Base-by-base conservation (phyloP, 1,140 invertebrate species). In the Drosophila ohnishii region DNA sequence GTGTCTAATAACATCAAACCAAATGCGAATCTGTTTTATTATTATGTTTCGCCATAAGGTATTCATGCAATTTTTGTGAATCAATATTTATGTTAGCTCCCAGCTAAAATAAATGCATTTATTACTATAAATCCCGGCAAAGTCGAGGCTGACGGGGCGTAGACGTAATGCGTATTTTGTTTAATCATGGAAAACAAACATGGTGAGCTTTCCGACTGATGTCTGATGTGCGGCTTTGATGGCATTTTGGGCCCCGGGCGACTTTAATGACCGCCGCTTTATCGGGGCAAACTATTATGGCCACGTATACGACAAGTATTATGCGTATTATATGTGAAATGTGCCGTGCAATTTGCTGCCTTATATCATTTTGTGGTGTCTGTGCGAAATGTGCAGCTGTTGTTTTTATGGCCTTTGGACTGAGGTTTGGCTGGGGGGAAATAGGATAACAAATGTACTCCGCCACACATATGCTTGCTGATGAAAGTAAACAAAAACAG, bases 381-480 rank as follows among this genome's bases (percentile, higher is more conserved):
- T 85, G 82, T 85, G 82, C 50, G 82, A 85, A 86, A 78, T 62
- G 59, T 53, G 60, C 82, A 86, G 75, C 78, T 85, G 81, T 74
- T 85, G 67, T 71, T 65, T 58, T 75, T 75, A 53, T 73, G 47
- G 66, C 56, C 40, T 66, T 63, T 60, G 45, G 40, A 19, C 16
- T 35, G 32, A 22, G 42, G n/a, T 32, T 59, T 34, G 16, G 8
- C 1, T 9, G 2, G 22, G 13, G n/a, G n/a, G 25, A 55, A 44
- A 76, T 72, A 61, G 40, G 51, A 66, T 44, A 65, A 55, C 45
- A 75, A 48, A 48, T 59, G 58, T 39, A 30, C 34, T 37, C 35
- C 13, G n/a, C 25, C 30, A 6, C 44, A 63, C 62, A 71, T 40
- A 55, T 70, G 40, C n/a, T 40, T 59, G 40, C n/a, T 40, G 22